These are phyloP conservation scores for Drosophila sordidula DNA, from an alignment of 2,888 invertebrate genomes.

Conservation along the genomic window DNA sequence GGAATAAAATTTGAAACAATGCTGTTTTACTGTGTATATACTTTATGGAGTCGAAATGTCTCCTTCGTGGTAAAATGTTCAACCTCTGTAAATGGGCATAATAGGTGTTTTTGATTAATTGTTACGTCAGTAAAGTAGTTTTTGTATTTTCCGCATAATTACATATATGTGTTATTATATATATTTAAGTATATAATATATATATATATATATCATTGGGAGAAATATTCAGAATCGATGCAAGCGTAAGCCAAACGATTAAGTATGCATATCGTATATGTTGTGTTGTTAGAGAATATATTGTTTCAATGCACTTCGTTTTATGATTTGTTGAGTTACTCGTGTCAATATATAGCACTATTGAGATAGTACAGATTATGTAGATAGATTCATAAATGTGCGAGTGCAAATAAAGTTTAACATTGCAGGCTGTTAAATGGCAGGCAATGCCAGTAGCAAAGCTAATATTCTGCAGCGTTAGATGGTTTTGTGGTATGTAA, in stretches of 20 bases:
- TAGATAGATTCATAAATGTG: slow-evolving; percentile 17
- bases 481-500: background rate
- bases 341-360: slow-evolving; percentile 6
- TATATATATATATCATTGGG: background rate
- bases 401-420: slow-evolving; percentile 5
- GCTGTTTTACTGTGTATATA: background rate
- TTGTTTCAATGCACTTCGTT: slow-evolving; percentile 6
- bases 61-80: background rate
- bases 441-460: background rate
- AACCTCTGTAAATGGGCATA: background rate
- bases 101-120: slow-evolving; percentile 9
- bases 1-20: too few species aligned
- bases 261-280: slow-evolving; percentile 8
- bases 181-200: slow-evolving; percentile 4
- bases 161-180: background rate
- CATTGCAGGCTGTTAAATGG: slow-evolving; percentile 6
- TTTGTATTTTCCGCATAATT: background rate
- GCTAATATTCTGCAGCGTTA: slow-evolving; percentile 19
- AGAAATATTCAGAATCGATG: slow-evolving; percentile 6
- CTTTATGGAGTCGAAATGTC: background rate
- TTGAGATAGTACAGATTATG: slow-evolving; percentile 1
- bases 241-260: slow-evolving; percentile 15
- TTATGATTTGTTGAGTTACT: background rate
- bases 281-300: slow-evolving; percentile 4
- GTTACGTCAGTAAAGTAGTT: slow-evolving; percentile 8